phyloP scores from a whole-genome alignment of 2,797 vertebrate species.

The Microhierax caerulescens region DNA sequence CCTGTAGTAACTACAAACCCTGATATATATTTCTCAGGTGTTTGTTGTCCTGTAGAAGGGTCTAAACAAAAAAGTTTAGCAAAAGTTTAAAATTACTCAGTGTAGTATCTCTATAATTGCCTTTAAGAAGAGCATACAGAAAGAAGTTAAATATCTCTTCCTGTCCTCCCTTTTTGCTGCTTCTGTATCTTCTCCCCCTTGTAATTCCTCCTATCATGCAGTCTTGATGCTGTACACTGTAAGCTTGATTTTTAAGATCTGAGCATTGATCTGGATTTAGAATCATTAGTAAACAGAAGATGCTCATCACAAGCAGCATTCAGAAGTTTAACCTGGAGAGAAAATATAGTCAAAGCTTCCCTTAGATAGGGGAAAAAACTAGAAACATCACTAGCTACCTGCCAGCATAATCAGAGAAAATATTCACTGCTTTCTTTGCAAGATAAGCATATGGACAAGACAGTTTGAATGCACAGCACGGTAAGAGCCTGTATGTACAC shows the following conservation, averaged over 20 bases:
- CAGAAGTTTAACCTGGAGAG: background rate
- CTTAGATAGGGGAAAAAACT: background rate
- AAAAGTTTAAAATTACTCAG: background rate
- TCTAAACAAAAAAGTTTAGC: background rate
- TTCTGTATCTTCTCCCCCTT: background rate
- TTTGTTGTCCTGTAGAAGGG: background rate
- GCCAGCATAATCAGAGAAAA: background rate
- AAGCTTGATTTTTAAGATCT: background rate
- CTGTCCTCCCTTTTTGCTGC: background rate
- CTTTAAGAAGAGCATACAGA: background rate
- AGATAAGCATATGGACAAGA: background rate
- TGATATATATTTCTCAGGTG: fast-evolving
- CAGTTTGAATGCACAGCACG: background rate
- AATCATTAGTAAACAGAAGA: background rate
- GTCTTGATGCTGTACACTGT: background rate
- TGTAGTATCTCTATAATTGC: background rate
- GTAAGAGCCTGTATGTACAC: fast-evolving
- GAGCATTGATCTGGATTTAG: background rate
- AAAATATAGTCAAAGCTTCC: background rate
- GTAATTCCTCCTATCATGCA: background rate
- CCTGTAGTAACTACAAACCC: background rate
- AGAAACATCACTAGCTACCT: background rate
- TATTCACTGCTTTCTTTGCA: background rate
- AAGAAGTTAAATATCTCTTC: background rate
- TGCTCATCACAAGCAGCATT: background rate